Percentiles rank a stretch among this genome's conserved stretches.
Conservation (phyloP, 2,888 invertebrate genomes). For the Chesias legatella region DNA sequence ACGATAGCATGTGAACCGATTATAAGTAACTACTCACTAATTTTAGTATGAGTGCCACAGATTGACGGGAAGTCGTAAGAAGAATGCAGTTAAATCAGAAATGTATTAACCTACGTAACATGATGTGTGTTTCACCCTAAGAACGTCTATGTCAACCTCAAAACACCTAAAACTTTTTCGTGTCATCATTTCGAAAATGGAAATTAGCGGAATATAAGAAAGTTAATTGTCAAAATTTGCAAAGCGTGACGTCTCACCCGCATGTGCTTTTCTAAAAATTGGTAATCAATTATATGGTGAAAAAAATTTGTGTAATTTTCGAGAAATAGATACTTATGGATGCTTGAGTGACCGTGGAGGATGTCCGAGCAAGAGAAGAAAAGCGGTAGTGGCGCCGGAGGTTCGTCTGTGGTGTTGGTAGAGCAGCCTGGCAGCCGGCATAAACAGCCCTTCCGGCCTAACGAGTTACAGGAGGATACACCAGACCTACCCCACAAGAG, state of each 20-base stretch:
- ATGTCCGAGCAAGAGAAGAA: constrained; percentile 67
- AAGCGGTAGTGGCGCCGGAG: constrained; percentile 35
- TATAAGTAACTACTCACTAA: no score
- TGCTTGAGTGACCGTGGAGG: constrained; percentile 45
- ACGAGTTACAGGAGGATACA: constrained; percentile 45
- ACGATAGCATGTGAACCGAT: no score
- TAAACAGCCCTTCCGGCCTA: constrained; percentile 46
- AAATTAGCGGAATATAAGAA: constrained; percentile 55
- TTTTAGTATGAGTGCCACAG: no score
- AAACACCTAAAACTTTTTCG: constrained; percentile 32
- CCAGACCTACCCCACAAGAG: constrained; percentile 50
- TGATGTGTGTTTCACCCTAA: no score
- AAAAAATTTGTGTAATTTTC: constrained; percentile 50
- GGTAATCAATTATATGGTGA: constrained; percentile 45
- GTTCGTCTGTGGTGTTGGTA: constrained; percentile 45
- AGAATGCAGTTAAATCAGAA: no score
- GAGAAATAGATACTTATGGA: constrained; percentile 50
- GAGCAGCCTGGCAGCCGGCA: constrained; percentile 47
- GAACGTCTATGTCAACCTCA: background rate
- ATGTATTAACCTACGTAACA: no score
- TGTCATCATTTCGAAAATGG: constrained; percentile 55
- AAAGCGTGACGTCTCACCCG: constrained; percentile 60
- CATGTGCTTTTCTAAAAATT: constrained; percentile 55
- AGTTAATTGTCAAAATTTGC: constrained; percentile 63
- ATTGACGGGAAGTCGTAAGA: no score